Base-by-base conservation (phyloP, 1,140 invertebrate species). In the Megalonaias nervosa region DNA sequence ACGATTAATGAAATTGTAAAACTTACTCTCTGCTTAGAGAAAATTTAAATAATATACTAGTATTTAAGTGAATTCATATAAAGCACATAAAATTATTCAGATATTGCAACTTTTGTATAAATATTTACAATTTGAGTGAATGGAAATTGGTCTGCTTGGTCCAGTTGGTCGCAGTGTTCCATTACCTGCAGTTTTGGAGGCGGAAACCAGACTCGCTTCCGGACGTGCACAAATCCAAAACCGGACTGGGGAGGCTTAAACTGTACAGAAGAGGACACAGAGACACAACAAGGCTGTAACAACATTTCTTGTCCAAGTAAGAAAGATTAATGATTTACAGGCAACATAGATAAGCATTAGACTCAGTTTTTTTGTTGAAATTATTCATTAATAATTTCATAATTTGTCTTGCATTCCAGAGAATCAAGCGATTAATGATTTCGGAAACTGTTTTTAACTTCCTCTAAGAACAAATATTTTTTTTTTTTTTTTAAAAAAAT, bases 111-210 rank as follows among this genome's bases (percentile, higher is more conserved):
- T 48, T 48, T 48, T 5, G 5, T 48, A 48, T 9, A 48, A 48
- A 48, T 48, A 48, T 48, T 48, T 48, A 48, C 38, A 48, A 48
- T 48, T 48, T 48, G 38, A 48, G 79, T 85, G 60, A 74, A 84
- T 59, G 82, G 84, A 14, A 67, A 57, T 19, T 87, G 81, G 81
- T 69, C 68, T 38, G 65, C 38, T 1, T 87, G 86, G 86, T 38
- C 66, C 23, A 15, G 21, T 9, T 87, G 85, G 83, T 64, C 75
- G 14, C 55, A 23, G 19, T 87, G 86, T 72, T 80, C 79, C 9
- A 74, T 78, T 16, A 79, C 81, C 15, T 87, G 86, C 71, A 48
- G 38, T 48, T 4, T 9, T 11, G 86, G 86, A n/a, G 26, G n/a
- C 1, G 86, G 86, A 5, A 67, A 67, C 15, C 71, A 79, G 55